Evolutionary conservation across 1,140 invertebrate genomes (phyloP), one percentile per base, ranked within the genome.

Genomic region (Macrobrachium nipponense): DNA sequence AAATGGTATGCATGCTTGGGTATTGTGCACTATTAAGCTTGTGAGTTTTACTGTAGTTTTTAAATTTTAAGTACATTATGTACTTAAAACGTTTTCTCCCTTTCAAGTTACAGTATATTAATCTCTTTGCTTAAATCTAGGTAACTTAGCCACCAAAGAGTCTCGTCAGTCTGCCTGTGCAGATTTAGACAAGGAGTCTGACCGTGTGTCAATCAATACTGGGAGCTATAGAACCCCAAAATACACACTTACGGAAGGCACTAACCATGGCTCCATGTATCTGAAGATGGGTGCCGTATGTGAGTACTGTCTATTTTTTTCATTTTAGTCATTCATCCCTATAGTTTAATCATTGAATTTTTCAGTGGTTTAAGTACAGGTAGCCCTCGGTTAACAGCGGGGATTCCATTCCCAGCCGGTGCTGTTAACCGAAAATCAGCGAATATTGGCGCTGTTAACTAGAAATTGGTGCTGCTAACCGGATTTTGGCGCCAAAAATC

Each of bases 251-350:
- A 87, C 86, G 17, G 88, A 87, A 59, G 80, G 80, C n/a, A 87
- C 58, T 70, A 87, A 87, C 62, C 97, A 97, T 89, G 97, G 97
- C 12, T 97, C 96, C 90, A 98, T 98, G 92, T 98, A 98, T 91
- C 92, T 98, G 14, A 93, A 97, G 89, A 97, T 98, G 95, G 97
- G 97, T 7, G 97, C 96, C 68, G 96, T 98, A 84, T 95, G 96
- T 96, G 90, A 93, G 94, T 90, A 68, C 6, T 15, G 70, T 44
- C 43, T 70, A 68, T 78, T 64, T 75, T 60, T n/a, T n/a, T n/a
- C 44, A 36, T 86, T 64, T 43, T 4, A 84, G 12, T 36, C 36
- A 17, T 70, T 80, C 58, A 61, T 62, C 5, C 75, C 5, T 36
- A 15, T 59, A 61, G 17, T 4, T 12, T 20, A 27, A 43, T n/a